phyloP scores from a whole-genome alignment of 2,797 vertebrate species.

The Urocyon cinereoargenteus region DNA sequence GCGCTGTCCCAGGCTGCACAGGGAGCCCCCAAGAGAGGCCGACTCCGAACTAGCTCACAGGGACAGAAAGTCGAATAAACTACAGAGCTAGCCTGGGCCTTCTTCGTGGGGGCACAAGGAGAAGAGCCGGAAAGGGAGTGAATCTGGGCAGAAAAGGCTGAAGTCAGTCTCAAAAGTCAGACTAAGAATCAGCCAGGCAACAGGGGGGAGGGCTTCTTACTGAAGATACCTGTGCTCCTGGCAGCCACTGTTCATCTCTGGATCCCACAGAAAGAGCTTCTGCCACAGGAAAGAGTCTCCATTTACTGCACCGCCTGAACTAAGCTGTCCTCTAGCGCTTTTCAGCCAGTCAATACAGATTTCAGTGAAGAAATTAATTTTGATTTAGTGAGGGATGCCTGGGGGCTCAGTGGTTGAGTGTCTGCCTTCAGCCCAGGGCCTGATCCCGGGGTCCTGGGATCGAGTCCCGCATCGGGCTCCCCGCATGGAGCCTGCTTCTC shows the following conservation, averaged over 20 bases:
- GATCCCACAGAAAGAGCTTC: not conserved
- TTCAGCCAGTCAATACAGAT: not conserved
- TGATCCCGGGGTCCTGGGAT: too few species aligned
- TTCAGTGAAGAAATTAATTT: not conserved
- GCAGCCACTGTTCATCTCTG: too few species aligned
- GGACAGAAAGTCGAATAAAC: not conserved
- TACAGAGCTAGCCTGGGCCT: not conserved
- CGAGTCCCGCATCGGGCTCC: too few species aligned
- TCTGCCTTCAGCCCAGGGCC: too few species aligned
- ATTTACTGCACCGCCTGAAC: not conserved
- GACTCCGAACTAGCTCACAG: too few species aligned
- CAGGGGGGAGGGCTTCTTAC: not conserved
- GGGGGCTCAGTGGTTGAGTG: too few species aligned
- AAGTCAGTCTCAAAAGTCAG: not conserved
- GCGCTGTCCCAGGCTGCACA: not conserved
- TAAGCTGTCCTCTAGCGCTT: not conserved
- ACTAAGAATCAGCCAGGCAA: not conserved
- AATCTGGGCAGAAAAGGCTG: not conserved
- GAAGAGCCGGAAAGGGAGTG: not conserved
- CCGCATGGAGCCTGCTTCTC: too few species aligned
- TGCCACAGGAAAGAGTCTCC: accelerated
- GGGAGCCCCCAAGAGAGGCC: not conserved
- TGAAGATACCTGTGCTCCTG: not conserved
- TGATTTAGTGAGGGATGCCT: not conserved
- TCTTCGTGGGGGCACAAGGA: accelerated